A percentile compares a stretch with the other conserved stretches of the same genome.
These are phyloP conservation scores for Ellobium chinense DNA, from an alignment of 2,888 invertebrate genomes.

Conservation along the genomic window DNA sequence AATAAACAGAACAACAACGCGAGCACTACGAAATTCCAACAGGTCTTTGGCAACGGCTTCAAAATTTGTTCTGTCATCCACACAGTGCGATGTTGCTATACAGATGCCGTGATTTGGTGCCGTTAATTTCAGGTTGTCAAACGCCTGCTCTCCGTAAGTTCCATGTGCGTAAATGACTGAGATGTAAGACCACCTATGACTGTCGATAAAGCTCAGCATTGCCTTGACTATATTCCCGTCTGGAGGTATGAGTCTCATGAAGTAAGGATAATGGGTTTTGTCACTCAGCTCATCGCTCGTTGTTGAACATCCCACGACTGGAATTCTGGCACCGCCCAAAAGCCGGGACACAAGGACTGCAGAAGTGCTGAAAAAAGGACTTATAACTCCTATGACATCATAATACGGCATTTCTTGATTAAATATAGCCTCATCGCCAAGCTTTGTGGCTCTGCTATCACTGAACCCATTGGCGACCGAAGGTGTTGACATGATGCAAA, in stretches of 20 bases:
- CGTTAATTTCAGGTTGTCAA: slow-evolving; percentile 48
- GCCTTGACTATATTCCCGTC: slow-evolving; percentile 58
- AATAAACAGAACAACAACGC: slow-evolving; percentile 62
- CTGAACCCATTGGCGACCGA: background rate
- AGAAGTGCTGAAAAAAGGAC: slow-evolving; percentile 54
- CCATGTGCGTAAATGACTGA: slow-evolving; percentile 87
- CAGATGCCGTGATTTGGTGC: slow-evolving; percentile 54
- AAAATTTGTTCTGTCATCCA: background rate
- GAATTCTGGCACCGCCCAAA: slow-evolving; percentile 28
- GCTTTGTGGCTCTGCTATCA: background rate
- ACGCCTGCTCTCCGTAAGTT: slow-evolving; percentile 60
- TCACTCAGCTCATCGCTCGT: slow-evolving; percentile 60
- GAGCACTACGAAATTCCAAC: slow-evolving; percentile 33
- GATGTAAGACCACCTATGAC: slow-evolving; percentile 87
- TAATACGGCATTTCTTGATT: slow-evolving; percentile 19
- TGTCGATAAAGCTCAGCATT: slow-evolving; percentile 55
- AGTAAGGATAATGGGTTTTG: slow-evolving; percentile 59
- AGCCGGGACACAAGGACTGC: slow-evolving; percentile 58
- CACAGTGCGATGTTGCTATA: slow-evolving; percentile 51
- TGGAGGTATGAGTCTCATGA: slow-evolving; percentile 64
- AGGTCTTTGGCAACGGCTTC: background rate
- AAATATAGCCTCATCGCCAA: background rate
- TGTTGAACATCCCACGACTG: slow-evolving; percentile 53
- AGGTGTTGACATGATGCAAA: background rate
- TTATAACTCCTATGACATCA: slow-evolving; percentile 60